Percentiles rank a stretch among this genome's conserved stretches.
Conservation (phyloP, 1,140 invertebrate species). For the Gerris buenoi region DNA sequence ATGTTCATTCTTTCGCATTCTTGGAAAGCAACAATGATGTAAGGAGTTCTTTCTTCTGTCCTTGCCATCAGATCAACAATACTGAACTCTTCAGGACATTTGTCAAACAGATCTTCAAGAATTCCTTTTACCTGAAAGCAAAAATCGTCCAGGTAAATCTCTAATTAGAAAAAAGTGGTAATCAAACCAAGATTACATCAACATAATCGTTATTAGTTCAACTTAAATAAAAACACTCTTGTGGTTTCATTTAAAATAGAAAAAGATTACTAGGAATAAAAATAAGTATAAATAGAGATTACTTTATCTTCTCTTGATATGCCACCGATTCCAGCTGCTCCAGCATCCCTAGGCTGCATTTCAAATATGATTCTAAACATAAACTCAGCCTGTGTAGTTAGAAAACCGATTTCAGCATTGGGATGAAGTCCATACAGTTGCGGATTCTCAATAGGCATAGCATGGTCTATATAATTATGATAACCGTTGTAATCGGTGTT, state of each 20-base stretch:
- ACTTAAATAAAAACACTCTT: no score
- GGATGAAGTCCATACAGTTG: slow-evolving; percentile 82
- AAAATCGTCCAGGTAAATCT: no score
- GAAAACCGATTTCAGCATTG: slow-evolving; percentile 88
- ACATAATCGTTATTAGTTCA: no score
- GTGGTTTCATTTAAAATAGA: no score
- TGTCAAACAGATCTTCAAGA: slow-evolving; percentile 77
- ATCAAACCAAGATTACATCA: no score
- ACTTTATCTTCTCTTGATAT: slow-evolving; percentile 71
- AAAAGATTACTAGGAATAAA: no score
- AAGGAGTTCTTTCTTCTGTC: slow-evolving; percentile 80
- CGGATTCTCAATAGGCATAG: slow-evolving; percentile 72
- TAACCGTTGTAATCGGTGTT: slow-evolving; percentile 55
- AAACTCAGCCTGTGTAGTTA: slow-evolving; percentile 70
- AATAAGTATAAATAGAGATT: no score
- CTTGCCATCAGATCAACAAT: slow-evolving; percentile 70
- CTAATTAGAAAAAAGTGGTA: no score
- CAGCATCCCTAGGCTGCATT: slow-evolving; percentile 72
- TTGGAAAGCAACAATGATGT: slow-evolving; percentile 82
- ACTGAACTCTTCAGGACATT: slow-evolving; percentile 78
- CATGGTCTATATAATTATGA: slow-evolving; percentile 64
- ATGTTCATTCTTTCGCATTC: slow-evolving; percentile 91
- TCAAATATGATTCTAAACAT: slow-evolving; percentile 82
- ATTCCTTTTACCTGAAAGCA: slow-evolving; percentile 48
- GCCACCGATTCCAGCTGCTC: slow-evolving; percentile 43